Conservation (phyloP, 2,797 vertebrate genomes). For the Pseudochromis fuscus region DNA sequence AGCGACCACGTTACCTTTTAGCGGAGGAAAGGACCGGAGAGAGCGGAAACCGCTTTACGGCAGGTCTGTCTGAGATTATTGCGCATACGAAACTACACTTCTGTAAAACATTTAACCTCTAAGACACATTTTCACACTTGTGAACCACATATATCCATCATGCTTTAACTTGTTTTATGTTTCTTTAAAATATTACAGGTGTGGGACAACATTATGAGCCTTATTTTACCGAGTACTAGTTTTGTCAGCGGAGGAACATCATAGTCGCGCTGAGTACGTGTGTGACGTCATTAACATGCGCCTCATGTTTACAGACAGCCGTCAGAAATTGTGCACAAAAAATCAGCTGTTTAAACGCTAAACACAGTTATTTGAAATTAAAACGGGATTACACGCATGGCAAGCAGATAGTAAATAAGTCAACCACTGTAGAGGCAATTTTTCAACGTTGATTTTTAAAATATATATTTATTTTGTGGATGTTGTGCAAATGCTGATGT, state of each 20-base stretch:
- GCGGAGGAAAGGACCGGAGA: conserved; percentile 83
- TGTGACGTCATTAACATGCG: conserved; percentile 64
- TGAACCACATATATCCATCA: rapidly evolving
- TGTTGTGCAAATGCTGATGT: conserved; percentile 1
- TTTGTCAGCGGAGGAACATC: conserved; percentile 63
- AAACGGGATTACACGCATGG: rapidly evolving
- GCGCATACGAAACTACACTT: not conserved
- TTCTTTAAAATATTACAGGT: too few relatives aligned
- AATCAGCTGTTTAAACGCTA: not conserved
- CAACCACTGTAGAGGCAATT: not conserved
- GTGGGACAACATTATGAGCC: rapidly evolving
- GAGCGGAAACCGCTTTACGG: conserved; percentile 78
- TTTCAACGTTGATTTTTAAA: not conserved
- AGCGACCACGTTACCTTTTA: conserved; percentile 88
- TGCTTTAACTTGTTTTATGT: too few relatives aligned
- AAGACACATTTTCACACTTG: rapidly evolving
- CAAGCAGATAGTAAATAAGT: not conserved
- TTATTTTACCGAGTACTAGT: conserved; percentile 49
- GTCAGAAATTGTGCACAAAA: not conserved
- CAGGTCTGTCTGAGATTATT: conserved; percentile 64
- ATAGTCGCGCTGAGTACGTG: rapidly evolving
- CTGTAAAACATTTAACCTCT: rapidly evolving
- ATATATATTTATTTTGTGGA: not conserved
- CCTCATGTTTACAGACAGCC: conserved; percentile 67
- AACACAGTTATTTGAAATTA: not conserved